Base-by-base conservation (phyloP, 2,797 vertebrate genomes). In the Esox masquinongy region DNA sequence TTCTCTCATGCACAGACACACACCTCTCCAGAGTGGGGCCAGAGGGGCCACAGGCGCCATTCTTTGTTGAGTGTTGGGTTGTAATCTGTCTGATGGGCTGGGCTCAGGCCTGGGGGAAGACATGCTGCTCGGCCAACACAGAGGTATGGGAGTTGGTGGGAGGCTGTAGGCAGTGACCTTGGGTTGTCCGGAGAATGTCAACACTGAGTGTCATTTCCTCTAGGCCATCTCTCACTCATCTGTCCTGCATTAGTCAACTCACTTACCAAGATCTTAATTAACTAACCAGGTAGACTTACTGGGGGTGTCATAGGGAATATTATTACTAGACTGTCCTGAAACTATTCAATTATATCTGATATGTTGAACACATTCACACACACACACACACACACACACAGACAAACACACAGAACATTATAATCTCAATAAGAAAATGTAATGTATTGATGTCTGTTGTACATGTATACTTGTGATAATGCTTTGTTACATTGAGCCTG, bases 131-230 rank as follows among this genome's bases (percentile, higher is more conserved):
- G 76, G 81, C 82, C 89, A 88, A 82, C 79, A 87, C 83, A 90
- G 84, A 89, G 85, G 24, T 22, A 61, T 12, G 56, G 56, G 56
- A 22, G 22, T 22, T 0, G 11, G n/a, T 14, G 11, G 56, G n/a
- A 61, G n/a, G 84, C 79, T 80, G 64, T 17, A 82, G 86, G 82
- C 82, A 87, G 78, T 91, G 91, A 93, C 93, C 92, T 92, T 92
- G 90, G 93, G 88, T 86, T 79, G 83, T 87, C 82, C 74, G 78
- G 72, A 49, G 72, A 79, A 83, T 88, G 84, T 89, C 87, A 81
- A 79, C 74, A 79, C 72, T 80, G 72, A 75, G 83, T 73, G 49
- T 26, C 19, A 24, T 31, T 71, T 51, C 69, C 88, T 90, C 74
- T 29, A 6, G 80, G 87, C 80, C 76, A 74, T 73, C 68, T 78